phyloP scores from a whole-genome alignment of 2,113 vertebrate species.

The Oreocharis arfaki region DNA sequence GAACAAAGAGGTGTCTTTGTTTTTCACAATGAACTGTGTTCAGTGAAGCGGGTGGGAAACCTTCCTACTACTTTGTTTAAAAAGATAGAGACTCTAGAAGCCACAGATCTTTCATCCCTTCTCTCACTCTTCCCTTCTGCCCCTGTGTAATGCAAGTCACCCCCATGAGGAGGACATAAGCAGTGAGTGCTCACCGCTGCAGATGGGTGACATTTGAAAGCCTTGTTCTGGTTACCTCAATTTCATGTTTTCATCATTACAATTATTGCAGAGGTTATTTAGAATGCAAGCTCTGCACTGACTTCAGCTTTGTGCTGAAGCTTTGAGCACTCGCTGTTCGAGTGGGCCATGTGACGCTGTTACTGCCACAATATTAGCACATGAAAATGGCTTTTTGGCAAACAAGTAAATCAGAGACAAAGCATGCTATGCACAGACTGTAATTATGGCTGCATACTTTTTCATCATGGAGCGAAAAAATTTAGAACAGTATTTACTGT shows the following conservation, averaged over 20 bases:
- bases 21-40: neutral
- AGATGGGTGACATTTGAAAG: neutral
- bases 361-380: neutral
- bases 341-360: neutral
- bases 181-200: neutral
- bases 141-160: neutral
- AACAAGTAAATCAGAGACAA: slow-evolving; percentile 32
- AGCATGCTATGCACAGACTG: slow-evolving; percentile 24
- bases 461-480: slow-evolving; percentile 13
- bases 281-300: neutral
- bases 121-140: neutral
- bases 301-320: neutral
- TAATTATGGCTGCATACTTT: slow-evolving; percentile 9
- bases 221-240: neutral
- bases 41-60: neutral
- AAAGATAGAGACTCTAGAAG: neutral
- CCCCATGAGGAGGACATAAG: neutral
- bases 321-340: neutral
- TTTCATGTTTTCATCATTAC: neutral
- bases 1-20: neutral
- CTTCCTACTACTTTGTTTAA: neutral
- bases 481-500: slow-evolving; percentile 44
- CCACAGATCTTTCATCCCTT: neutral
- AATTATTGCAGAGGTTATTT: neutral
- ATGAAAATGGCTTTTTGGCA: slow-evolving; percentile 23